Evolutionary conservation across 2,888 invertebrate species (phyloP).

Genomic region (Belgica antarctica): DNA sequence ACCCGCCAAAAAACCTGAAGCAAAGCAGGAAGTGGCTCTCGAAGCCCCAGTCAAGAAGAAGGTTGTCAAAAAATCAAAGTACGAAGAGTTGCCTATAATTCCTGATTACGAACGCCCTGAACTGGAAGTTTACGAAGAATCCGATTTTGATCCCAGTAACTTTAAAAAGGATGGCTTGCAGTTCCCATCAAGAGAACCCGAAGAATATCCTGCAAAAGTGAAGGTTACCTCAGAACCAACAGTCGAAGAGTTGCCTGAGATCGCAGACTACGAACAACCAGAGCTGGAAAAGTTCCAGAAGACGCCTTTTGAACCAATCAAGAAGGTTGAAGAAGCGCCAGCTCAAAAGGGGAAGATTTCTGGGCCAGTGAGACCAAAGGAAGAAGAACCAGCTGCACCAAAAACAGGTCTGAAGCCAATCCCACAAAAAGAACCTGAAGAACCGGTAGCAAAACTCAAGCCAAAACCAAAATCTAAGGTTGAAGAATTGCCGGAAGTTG

Average conservation of each 20-base stretch:
- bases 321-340: neutral
- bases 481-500: neutral
- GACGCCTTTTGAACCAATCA: neutral
- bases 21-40: neutral
- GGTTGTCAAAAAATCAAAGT: slow-evolving; percentile 52
- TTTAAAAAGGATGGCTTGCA: slow-evolving; percentile 48
- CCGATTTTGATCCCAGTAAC: slow-evolving; percentile 57
- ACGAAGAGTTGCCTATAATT: slow-evolving; percentile 59
- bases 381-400: too few relatives aligned
- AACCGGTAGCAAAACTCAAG: slow-evolving; percentile 5
- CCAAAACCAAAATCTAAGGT: neutral
- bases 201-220: neutral
- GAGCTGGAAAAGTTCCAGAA: neutral
- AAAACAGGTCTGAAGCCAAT: too few relatives aligned
- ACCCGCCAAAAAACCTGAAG: slow-evolving; percentile 21
- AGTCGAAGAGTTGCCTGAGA: slow-evolving; percentile 19
- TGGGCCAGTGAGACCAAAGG: too few relatives aligned
- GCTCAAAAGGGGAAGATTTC: neutral
- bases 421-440: neutral
- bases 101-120: slow-evolving; percentile 71
- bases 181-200: neutral
- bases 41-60: slow-evolving; percentile 45
- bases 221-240: neutral
- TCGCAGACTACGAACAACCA: neutral
- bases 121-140: slow-evolving; percentile 56